Evolutionary conservation across 2,888 invertebrate genomes (phyloP).

Genomic region (Polydrusus tereticollis): DNA sequence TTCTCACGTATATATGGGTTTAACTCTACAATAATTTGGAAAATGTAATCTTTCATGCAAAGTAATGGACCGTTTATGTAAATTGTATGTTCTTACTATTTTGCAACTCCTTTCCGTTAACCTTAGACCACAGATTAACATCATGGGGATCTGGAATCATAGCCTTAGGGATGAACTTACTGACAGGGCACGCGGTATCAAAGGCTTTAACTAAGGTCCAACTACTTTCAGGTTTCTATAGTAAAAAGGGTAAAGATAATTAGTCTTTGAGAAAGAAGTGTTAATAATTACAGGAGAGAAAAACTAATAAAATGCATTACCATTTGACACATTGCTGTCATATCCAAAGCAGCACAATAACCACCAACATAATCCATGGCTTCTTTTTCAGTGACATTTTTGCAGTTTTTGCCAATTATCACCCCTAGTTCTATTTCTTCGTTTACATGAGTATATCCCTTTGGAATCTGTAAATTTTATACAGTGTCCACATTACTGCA

Average conservation of each 20-base stretch:
- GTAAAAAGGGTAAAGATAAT: not conserved
- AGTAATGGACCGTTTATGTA: no score
- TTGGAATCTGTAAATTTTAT: constrained; percentile 73
- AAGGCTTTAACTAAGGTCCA: constrained; percentile 85
- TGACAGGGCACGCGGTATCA: constrained; percentile 83
- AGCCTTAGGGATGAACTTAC: constrained; percentile 72
- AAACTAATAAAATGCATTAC: constrained; percentile 57
- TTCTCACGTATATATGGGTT: no score
- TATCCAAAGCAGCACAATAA: constrained; percentile 81
- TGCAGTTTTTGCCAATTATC: constrained; percentile 75
- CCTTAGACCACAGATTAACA: constrained; percentile 73
- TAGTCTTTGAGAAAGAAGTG: not conserved
- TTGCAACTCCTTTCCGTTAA: constrained; percentile 74
- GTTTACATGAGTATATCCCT: constrained; percentile 73
- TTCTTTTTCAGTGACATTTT: constrained; percentile 69
- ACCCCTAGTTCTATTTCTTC: constrained; percentile 85
- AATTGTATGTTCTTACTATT: constrained; percentile 62
- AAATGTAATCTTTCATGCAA: no score
- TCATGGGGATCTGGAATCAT: constrained; percentile 72
- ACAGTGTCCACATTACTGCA: no score
- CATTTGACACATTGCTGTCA: constrained; percentile 75
- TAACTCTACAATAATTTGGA: no score
- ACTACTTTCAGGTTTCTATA: constrained; percentile 72
- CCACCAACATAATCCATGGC: constrained; percentile 78
- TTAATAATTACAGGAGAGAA: no score